Evolutionary conservation across 2,888 invertebrate species (phyloP).

Genomic region (Ethmia dodecea): DNA sequence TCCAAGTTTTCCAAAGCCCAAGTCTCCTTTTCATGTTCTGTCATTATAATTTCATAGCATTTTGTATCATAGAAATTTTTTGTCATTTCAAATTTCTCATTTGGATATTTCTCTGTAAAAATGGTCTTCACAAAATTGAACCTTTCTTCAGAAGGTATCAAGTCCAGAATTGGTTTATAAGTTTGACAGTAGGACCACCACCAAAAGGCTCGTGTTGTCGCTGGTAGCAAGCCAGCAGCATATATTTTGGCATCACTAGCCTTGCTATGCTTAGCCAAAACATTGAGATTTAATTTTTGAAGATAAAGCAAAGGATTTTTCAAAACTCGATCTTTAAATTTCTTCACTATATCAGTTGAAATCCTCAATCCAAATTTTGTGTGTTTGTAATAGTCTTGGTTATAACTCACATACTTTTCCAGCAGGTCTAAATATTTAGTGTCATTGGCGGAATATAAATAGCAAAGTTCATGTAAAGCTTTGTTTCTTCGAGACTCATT

Average conservation of each 20-base stretch:
- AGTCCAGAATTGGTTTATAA: slow-evolving; percentile 21
- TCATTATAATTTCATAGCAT: slow-evolving; percentile 23
- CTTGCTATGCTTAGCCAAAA: slow-evolving; percentile 27
- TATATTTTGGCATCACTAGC: slow-evolving; percentile 33
- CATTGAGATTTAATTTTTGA: slow-evolving; percentile 25
- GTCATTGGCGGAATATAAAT: slow-evolving; percentile 26
- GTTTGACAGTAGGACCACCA: slow-evolving; percentile 14
- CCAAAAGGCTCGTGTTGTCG: slow-evolving; percentile 22
- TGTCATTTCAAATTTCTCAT: slow-evolving; percentile 25
- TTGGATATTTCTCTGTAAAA: slow-evolving; percentile 24
- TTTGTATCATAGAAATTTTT: slow-evolving; percentile 20
- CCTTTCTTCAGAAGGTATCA: slow-evolving; percentile 22
- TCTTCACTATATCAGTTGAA: slow-evolving; percentile 32
- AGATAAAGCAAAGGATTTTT: slow-evolving; percentile 33
- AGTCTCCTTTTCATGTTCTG: slow-evolving; percentile 21
- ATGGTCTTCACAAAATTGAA: slow-evolving; percentile 23
- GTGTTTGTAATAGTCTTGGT: not conserved
- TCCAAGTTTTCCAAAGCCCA: slow-evolving; percentile 30
- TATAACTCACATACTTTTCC: slow-evolving; percentile 20
- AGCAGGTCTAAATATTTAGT: slow-evolving; percentile 26
- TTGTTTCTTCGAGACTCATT: not conserved
- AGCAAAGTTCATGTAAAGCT: slow-evolving; percentile 18
- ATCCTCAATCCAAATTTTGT: slow-evolving; percentile 25
- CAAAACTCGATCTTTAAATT: slow-evolving; percentile 39
- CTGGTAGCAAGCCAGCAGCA: slow-evolving; percentile 20